phyloP scores from a whole-genome alignment of 2,113 vertebrate species.

The Tetraodon nigroviridis region DNA sequence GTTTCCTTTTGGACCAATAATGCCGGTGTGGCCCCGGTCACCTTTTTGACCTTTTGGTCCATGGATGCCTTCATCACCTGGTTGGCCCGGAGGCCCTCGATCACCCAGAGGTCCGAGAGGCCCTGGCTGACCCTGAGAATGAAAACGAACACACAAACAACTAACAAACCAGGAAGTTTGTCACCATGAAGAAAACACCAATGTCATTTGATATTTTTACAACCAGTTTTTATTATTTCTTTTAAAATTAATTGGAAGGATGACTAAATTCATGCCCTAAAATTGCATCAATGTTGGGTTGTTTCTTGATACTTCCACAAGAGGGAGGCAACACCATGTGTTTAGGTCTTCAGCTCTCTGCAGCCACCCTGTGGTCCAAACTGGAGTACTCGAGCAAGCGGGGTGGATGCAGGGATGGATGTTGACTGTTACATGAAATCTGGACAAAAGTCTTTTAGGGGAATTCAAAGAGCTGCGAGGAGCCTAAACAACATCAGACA shows the following conservation, averaged over 20 bases:
- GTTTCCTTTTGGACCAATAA: slow-evolving; percentile 83
- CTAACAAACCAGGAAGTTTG: not conserved
- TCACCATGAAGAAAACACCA: too few species aligned
- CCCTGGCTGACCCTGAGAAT: slow-evolving; percentile 84
- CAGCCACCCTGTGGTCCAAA: slow-evolving; percentile 43
- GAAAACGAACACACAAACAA: slow-evolving; percentile 18
- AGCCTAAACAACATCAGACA: slow-evolving; percentile 47
- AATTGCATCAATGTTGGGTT: too few species aligned
- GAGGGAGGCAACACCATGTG: slow-evolving; percentile 36
- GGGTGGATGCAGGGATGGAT: too few species aligned
- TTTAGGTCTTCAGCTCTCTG: slow-evolving; percentile 3
- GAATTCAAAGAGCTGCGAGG: slow-evolving; percentile 32
- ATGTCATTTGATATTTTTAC: too few species aligned
- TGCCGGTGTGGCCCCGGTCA: slow-evolving; percentile 77
- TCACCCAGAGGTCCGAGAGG: slow-evolving; percentile 80
- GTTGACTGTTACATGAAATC: slow-evolving; percentile 7
- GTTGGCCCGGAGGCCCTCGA: slow-evolving; percentile 79
- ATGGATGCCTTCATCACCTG: slow-evolving; percentile 81
- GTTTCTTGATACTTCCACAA: slow-evolving; percentile 18
- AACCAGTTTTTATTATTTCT: not conserved
- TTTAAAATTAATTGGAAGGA: not conserved
- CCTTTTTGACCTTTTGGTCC: slow-evolving; percentile 90
- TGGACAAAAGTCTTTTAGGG: slow-evolving; percentile 9
- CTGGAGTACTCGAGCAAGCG: too few species aligned
- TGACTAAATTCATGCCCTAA: too few species aligned